These are phyloP conservation scores for Garra rufa DNA, from an alignment of 2,113 vertebrate species.

Conservation along the genomic window DNA sequence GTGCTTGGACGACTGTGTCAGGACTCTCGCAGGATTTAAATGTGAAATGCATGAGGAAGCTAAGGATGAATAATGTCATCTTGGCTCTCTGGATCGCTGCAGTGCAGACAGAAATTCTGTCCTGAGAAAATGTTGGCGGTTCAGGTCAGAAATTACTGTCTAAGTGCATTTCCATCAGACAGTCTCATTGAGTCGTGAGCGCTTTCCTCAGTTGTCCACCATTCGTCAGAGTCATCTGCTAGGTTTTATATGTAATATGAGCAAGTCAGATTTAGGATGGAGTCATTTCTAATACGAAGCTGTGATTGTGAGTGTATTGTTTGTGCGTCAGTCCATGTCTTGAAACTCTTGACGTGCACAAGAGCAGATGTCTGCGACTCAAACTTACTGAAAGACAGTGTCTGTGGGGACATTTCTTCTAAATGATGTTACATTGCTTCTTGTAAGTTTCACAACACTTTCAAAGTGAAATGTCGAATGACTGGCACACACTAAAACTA, in stretches of 20 bases:
- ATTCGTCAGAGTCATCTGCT: conserved; percentile 3
- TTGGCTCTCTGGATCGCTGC: conserved; percentile 13
- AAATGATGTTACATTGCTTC: neutral
- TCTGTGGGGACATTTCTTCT: no score
- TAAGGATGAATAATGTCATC: conserved; percentile 49
- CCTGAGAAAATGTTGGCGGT: conserved; percentile 36
- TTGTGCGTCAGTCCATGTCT: no score
- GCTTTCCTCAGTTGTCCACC: conserved; percentile 12
- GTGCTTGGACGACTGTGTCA: conserved; percentile 29
- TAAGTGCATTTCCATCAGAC: conserved; percentile 45
- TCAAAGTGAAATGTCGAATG: neutral
- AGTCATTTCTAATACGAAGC: neutral
- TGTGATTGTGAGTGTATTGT: neutral
- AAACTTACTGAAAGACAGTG: no score
- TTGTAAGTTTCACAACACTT: neutral
- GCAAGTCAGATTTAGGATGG: neutral
- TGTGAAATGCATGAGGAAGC: conserved; percentile 55
- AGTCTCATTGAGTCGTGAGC: conserved; percentile 8
- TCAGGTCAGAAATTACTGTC: conserved; percentile 54
- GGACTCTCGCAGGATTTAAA: conserved; percentile 52
- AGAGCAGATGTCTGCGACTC: no score
- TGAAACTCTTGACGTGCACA: no score
- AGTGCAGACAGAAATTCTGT: conserved; percentile 31
- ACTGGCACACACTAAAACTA: neutral
- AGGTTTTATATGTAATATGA: neutral